Percentiles rank a stretch among this genome's conserved stretches.
phyloP scores from a whole-genome alignment of 2,888 invertebrate species.

The Drosophila lutescens region DNA sequence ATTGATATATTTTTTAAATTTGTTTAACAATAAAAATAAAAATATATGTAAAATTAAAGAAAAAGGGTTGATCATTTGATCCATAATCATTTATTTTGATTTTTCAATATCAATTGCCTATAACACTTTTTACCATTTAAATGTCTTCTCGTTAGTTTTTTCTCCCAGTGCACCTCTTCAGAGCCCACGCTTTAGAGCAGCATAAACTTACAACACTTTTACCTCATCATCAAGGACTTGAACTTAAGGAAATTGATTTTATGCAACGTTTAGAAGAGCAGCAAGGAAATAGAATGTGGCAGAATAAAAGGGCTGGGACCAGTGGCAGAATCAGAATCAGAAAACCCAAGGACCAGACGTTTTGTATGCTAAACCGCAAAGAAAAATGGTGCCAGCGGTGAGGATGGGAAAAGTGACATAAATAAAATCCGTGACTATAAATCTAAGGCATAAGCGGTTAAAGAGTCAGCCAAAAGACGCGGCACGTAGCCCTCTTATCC shows the following conservation, averaged over 20 bases:
- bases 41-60: too few relatives aligned
- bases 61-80: too few relatives aligned
- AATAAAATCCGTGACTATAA: slow-evolving; percentile 77
- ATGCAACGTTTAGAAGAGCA: slow-evolving; percentile 57
- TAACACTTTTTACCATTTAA: too few relatives aligned
- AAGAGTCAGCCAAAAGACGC: slow-evolving; percentile 66
- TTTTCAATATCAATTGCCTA: too few relatives aligned
- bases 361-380: slow-evolving; percentile 60
- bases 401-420: slow-evolving; percentile 67
- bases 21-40: too few relatives aligned
- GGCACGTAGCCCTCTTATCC: slow-evolving; percentile 55
- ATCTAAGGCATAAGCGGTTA: slow-evolving; percentile 74
- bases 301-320: slow-evolving; percentile 1
- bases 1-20: too few relatives aligned
- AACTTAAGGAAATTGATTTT: slow-evolving; percentile 72
- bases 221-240: slow-evolving; percentile 62
- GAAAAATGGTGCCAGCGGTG: slow-evolving; percentile 42
- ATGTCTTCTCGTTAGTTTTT: not conserved
- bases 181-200: slow-evolving; percentile 20
- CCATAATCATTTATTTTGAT: too few relatives aligned
- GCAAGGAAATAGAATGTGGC: slow-evolving; percentile 2
- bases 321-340: not conserved
- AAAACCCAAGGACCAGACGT: slow-evolving; percentile 10
- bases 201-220: slow-evolving; percentile 72
- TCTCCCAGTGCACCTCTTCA: slow-evolving; percentile 26